Evolutionary conservation across 2,113 vertebrate species (phyloP), one percentile per base, ranked within the genome.

Genomic region (Castor canadensis): DNA sequence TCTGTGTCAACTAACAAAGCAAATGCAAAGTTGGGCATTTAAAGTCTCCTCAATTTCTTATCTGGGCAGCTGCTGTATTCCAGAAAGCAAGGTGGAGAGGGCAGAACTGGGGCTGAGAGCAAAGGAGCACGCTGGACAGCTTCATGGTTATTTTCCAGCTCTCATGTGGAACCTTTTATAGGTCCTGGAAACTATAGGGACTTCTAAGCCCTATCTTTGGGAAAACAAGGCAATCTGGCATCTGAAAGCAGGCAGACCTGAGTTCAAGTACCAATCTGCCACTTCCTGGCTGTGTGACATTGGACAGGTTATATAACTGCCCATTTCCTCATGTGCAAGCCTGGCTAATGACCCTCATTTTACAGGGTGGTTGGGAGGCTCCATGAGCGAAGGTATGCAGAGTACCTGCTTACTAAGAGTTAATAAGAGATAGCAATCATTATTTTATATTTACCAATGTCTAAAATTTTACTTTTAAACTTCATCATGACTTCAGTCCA

Each of bases 261-360:
- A 91, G 69, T 88, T 94, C 89, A 89, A 79, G 54, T 86, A 49
- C 72, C 40, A 64, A 88, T 81, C 19, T 72, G 12, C 30, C 45
- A 32, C 73, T 54, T 91, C 75, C 81, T 93, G 81, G 10, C 54
- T 6, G 0, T n/a, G 71, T 93, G 83, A 35, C 81, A 54, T 47
- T 45, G 72, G 16, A 43, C 11, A 5, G 58, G 38, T 49, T 75
- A 54, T 15, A 9, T 72, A 83, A 81, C 28, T 30, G 35, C 26
- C 69, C 72, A 72, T 87, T 73, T 72, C 49, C 58, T 96, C 52
- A 32, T 45, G 38, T 58, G n/a, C n/a, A 45, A 54, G 35, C 64
- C 49, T 85, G 72, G 69, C 35, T 54, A 45, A 45, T 64, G 67
- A 20, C 76, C 9, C 1, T 54, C 75, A 76, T 66, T 91, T 87